A percentile compares a stretch with the other conserved stretches of the same genome.
phyloP scores from a whole-genome alignment of 2,888 invertebrate species.

The Disparrhopalites patrizii region DNA sequence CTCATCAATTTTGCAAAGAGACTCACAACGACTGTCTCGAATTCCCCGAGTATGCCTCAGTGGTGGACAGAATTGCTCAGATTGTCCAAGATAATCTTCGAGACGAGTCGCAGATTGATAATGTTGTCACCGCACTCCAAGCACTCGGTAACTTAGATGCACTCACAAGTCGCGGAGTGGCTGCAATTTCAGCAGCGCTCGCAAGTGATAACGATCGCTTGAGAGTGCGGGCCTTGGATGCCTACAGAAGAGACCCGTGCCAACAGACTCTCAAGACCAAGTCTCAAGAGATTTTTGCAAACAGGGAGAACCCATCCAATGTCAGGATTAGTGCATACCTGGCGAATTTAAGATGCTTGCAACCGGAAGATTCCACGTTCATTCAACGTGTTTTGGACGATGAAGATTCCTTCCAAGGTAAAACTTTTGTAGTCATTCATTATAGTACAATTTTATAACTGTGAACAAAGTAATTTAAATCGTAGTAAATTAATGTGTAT shows the following conservation, averaged over 20 bases:
- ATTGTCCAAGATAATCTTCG: constrained; percentile 10
- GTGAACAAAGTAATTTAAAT: too few species aligned
- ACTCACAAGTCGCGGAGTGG: constrained; percentile 31
- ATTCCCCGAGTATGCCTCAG: constrained; percentile 12
- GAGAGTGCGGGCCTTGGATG: constrained; percentile 31
- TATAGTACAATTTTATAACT: too few species aligned
- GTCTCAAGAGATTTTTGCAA: constrained; percentile 25
- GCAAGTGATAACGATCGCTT: constrained; percentile 11
- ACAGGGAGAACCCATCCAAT: background rate
- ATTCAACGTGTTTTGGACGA: constrained; percentile 52
- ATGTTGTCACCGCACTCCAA: constrained; percentile 28
- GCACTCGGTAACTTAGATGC: constrained; percentile 38
- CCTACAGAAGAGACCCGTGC: constrained; percentile 40
- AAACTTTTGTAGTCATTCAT: background rate
- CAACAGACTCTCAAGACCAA: constrained; percentile 30
- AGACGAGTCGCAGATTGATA: constrained; percentile 3
- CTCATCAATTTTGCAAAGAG: constrained; percentile 36
- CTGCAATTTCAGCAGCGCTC: constrained; percentile 21
- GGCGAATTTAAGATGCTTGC: constrained; percentile 30
- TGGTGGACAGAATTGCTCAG: constrained; percentile 32
- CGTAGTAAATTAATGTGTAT: too few species aligned
- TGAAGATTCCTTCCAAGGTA: constrained; percentile 71
- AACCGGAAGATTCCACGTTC: constrained; percentile 22
- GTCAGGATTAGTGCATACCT: constrained; percentile 36
- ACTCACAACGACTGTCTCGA: constrained; percentile 20